These are phyloP conservation scores for Montipora capricornis DNA, from an alignment of 64 coral and sea anemone genomes.

Conservation along the genomic window DNA sequence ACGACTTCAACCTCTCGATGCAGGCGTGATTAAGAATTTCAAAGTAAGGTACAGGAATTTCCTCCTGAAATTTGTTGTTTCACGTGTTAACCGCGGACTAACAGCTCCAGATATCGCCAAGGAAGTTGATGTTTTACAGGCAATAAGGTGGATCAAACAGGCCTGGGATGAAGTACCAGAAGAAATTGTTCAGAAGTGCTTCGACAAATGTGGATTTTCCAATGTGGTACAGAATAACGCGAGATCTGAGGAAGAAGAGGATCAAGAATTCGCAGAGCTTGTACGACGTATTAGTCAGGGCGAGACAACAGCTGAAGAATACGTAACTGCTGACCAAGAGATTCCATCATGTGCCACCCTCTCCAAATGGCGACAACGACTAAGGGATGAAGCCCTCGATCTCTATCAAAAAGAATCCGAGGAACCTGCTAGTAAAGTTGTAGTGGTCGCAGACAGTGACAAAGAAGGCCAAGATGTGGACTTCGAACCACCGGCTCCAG, in stretches of 20 bases:
- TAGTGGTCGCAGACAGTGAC: conserved; percentile 37
- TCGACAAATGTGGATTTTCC: conserved; percentile 27
- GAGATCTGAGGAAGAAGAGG: conserved; percentile 28
- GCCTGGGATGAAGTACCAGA: conserved; percentile 25
- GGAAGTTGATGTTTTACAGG: conserved; percentile 57
- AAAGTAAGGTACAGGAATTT: conserved; percentile 32
- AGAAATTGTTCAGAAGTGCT: conserved; percentile 37
- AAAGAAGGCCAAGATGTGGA: conserved; percentile 48
- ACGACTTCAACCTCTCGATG: conserved; percentile 34
- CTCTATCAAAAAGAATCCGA: conserved; percentile 22
- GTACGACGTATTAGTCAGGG: not conserved
- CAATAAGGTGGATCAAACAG: conserved; percentile 43
- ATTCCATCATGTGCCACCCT: conserved; percentile 31
- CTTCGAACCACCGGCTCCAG: not conserved
- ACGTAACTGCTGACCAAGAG: conserved; percentile 2
- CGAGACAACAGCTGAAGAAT: not conserved
- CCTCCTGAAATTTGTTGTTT: conserved; percentile 64
- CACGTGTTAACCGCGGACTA: conserved; percentile 22
- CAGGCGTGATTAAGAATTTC: conserved; percentile 23
- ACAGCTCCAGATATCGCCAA: conserved; percentile 50
- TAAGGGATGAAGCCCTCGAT: conserved; percentile 35
- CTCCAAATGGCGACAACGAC: not conserved
- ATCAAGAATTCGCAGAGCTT: conserved; percentile 37
- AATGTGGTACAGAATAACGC: conserved; percentile 14
- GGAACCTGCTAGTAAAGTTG: not conserved